Base-by-base conservation (phyloP, 2,113 vertebrate genomes). In the Sceloporus tristichus region DNA sequence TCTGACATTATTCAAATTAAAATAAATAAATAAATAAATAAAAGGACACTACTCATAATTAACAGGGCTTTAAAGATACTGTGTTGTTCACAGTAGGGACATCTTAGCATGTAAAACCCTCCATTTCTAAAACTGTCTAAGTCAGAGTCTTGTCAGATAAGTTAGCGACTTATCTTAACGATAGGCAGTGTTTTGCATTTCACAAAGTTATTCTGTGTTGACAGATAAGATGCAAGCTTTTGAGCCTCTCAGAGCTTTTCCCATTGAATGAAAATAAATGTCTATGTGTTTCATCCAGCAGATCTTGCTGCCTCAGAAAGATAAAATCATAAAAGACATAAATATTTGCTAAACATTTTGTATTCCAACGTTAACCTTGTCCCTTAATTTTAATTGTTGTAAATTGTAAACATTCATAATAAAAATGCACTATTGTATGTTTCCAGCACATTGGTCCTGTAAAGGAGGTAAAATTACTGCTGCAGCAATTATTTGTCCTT, bases 391-490 rank as follows among this genome's bases (percentile, higher is more conserved):
- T 18, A 5, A 34, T 66, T 34, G 42, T 42, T 54, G 40, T 75
- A 75, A 80, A 75, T 79, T 29, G n/a, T 80, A 85, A 65, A 73
- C 53, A n/a, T 74, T 65, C 56, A 59, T 73, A 73, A 38, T n/a
- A 6, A 87, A 70, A 90, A 83, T 78, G 79, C n/a, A 83, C 9
- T 10, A 73, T 18, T 42, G 29, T 42, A 9, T 86, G 29, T 90
- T 88, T 89, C 9, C 27, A 87, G 71, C 84, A 86, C 48, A 62
- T 59, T 86, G 70, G 16, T 85, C 87, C 66, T 59, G 1, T 85
- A 84, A 0, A 71, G 74, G 89, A 71, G 87, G 80, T 56, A 1
- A 1, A 34, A 3, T n/a, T 2, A 27, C 29, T 86, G 74, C 42
- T 83, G 9, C 85, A 80, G 77, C 81, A 93, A 87, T 34, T 16